These are phyloP conservation scores for Sebastes cheni DNA, from an alignment of 2,797 vertebrate species.

Conservation along the genomic window DNA sequence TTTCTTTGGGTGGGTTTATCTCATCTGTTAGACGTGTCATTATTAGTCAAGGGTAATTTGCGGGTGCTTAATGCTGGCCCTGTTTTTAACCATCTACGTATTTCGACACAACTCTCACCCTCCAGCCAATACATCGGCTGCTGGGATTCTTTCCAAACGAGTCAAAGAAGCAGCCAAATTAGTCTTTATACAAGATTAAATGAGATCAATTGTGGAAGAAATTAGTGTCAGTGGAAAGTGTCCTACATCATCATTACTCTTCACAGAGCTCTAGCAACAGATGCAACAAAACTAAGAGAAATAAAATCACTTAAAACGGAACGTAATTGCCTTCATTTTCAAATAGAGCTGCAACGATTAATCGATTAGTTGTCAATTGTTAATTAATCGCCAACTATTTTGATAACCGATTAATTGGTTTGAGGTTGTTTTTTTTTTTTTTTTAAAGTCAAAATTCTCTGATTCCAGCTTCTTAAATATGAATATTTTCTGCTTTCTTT, in stretches of 20 bases:
- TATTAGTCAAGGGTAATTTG: constrained; percentile 13
- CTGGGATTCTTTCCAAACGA: neutral
- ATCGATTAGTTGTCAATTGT: too few relatives aligned
- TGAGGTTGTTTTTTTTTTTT: too few relatives aligned
- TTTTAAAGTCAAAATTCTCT: too few relatives aligned
- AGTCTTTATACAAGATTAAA: neutral
- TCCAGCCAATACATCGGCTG: neutral
- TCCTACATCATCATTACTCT: neutral
- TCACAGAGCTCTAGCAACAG: neutral
- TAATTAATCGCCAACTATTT: too few relatives aligned
- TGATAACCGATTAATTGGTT: too few relatives aligned
- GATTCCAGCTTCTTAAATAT: too few relatives aligned
- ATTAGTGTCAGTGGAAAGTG: neutral
- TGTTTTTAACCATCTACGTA: neutral
- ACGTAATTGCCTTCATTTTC: neutral
- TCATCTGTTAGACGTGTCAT: constrained; percentile 1
- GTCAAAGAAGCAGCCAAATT: neutral
- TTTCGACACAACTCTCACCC: neutral
- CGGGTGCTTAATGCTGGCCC: neutral
- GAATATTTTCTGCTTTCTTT: too few relatives aligned
- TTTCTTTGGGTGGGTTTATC: constrained; percentile 17
- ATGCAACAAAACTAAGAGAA: neutral
- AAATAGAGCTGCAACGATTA: fast-evolving
- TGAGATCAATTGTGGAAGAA: neutral
- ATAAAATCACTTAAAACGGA: neutral